Evolutionary conservation across 2,797 vertebrate species (phyloP), one percentile per base, ranked within the genome.

Genomic region (Hoplostethus mediterraneus): DNA sequence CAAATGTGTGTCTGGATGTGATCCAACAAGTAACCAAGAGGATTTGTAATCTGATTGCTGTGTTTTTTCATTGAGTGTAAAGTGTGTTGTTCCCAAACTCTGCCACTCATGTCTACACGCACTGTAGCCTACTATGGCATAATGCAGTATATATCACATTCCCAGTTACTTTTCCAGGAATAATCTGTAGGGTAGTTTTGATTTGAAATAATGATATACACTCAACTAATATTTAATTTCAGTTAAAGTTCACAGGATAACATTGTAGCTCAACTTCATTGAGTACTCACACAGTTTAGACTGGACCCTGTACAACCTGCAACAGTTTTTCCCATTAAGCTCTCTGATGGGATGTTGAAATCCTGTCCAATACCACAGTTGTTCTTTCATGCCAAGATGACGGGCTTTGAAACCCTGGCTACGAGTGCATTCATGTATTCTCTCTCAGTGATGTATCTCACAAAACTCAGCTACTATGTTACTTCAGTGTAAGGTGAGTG

Each of bases 251-350:
- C 10, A 28, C 14, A 53, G 48, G 51, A 57, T 63, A 31, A 54
- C 17, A 2, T 6, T 17, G 16, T 44, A 52, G 12, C 28, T 16
- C 1, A 1, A 4, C 42, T 44, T 14, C 42, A 14, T 4, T 11
- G 11, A 44, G 42, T 1, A 4, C 42, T 44, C 11, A 52, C 67
- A 70, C 14, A 48, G 16, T 51, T 68, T 36, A 55, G 63, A 36
- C 58, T 9, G 28, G 4, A 0, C 11, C 36, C 2, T 1, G 0
- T 67, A 59, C 75, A 67, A 55, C 67, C 71, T 75, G 60, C 67
- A 82, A 69, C 67, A 7, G 71, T 81, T 88, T 87, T 82, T 49
- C 71, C 74, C 77, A 70, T 86, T 66, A 77, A 59, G 14, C 9
- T n/a, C 17, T 21, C 36, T 17, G 56, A 40, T 47, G 63, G 47